Percentiles rank a stretch among this genome's conserved stretches.
Evolutionary conservation across 2,888 invertebrate species (phyloP).

Genomic region (Hypselothyrea guttata): DNA sequence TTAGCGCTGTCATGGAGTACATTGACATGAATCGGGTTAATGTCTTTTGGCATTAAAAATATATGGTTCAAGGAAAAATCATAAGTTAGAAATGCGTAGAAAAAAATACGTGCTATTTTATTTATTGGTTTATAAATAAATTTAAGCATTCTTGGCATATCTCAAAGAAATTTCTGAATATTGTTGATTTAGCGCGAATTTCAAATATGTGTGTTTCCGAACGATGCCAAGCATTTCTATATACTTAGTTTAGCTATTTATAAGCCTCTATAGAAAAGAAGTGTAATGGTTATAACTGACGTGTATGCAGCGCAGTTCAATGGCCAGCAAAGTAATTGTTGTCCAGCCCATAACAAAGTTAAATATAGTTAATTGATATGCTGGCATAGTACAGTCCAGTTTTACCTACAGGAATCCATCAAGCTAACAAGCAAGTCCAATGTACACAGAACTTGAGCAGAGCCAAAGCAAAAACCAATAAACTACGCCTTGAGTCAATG

Average conservation of each 20-base stretch:
- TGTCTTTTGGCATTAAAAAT: background rate
- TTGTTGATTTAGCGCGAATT: too few relatives aligned
- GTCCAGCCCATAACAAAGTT: slow-evolving; percentile 16
- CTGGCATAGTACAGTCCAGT: slow-evolving; percentile 1
- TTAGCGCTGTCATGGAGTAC: slow-evolving; percentile 21
- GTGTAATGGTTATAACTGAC: too few relatives aligned
- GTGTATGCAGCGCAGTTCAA: slow-evolving; percentile 12
- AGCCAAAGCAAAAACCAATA: slow-evolving; percentile 41
- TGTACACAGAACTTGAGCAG: slow-evolving; percentile 47
- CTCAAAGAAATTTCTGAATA: too few relatives aligned
- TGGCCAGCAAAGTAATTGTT: slow-evolving; percentile 31
- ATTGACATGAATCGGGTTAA: slow-evolving; percentile 32
- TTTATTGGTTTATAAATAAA: too few relatives aligned
- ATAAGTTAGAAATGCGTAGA: too few relatives aligned
- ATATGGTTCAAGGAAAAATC: too few relatives aligned
- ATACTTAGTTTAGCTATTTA: background rate
- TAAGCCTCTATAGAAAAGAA: too few relatives aligned
- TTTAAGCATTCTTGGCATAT: too few relatives aligned
- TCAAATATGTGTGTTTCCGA: too few relatives aligned
- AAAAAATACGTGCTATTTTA: too few relatives aligned
- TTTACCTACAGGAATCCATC: slow-evolving; percentile 14
- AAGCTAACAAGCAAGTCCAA: slow-evolving; percentile 45
- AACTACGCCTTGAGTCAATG: slow-evolving; percentile 44
- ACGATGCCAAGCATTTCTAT: too few relatives aligned
- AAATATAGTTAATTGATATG: slow-evolving; percentile 17